A percentile compares a stretch with the other conserved stretches of the same genome.
Conservation (phyloP, 2,113 vertebrate genomes). For the Nothocercus nigrocapillus region DNA sequence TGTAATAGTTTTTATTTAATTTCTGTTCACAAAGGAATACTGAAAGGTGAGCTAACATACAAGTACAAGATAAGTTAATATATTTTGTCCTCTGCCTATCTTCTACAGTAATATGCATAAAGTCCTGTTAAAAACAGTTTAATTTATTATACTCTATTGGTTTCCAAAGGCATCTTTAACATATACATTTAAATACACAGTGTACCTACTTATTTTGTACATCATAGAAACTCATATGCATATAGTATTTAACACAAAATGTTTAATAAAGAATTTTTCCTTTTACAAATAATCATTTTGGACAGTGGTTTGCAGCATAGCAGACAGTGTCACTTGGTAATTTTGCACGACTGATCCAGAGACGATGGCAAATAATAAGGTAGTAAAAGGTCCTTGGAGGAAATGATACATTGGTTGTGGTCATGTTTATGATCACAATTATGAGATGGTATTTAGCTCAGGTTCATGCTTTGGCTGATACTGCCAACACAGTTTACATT, state of each 20-base stretch:
- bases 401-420: background rate
- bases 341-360: background rate
- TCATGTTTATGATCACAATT: background rate
- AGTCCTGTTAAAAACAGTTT: background rate
- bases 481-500: background rate
- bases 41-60: background rate
- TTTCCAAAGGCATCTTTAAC: background rate
- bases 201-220: background rate
- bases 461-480: background rate
- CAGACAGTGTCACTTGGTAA: background rate
- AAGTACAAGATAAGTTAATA: background rate
- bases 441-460: background rate
- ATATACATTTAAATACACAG: background rate
- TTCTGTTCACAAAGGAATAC: background rate
- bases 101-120: background rate
- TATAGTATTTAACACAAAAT: background rate
- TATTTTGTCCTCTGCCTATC: background rate
- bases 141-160: background rate
- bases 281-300: background rate
- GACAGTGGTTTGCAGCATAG: background rate
- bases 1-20: background rate
- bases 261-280: background rate
- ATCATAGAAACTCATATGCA: background rate
- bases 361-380: background rate
- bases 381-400: background rate